Evolutionary conservation across 2,113 vertebrate species (phyloP), one percentile per base, ranked within the genome.

Genomic region (Takifugu flavidus): DNA sequence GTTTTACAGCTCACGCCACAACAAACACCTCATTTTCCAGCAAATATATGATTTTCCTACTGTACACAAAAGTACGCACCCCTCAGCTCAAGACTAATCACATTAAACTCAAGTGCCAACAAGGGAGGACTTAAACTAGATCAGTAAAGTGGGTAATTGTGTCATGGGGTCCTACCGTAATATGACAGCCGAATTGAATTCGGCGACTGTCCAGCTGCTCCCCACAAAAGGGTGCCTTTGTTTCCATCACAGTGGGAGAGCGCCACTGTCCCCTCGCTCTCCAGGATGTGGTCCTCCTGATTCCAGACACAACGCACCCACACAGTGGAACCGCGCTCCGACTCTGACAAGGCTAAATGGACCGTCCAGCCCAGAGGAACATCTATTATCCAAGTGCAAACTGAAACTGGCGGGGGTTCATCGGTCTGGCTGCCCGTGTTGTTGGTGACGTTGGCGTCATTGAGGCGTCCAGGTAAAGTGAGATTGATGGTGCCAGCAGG

Each of bases 341-440:
- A 45, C 62, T 53, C 12, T 5, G 43, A 20, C 0, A 57, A 13
- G 31, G 66, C 56, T 46, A 91, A 64, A 43, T 25, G n/a, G 15
- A 87, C 66, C 5, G 26, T 62, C 31, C 65, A 70, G 3, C 67
- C 75, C 15, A 3, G 13, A 25, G 69, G 69, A n/a, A 85, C 2
- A 8, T 62, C 39, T 8, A 91, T 43, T 13, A 50, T 58, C 84
- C 85, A 87, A n/a, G 69, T 80, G 56, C 86, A 91, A 20, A 56
- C n/a, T 12, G 47, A 29, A 25, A 39, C 25, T 1, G 25, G n/a
- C 3, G 3, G 62, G 52, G 20, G 31, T 14, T 46, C 13, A 0
- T 53, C 44, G 26, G 55, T 44, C 50, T 6, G 56, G 14, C 13
- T 45, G 1, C 8, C 53, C 29, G 3, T 13, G 49, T 44, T 20